phyloP scores from a whole-genome alignment of 2,113 vertebrate genomes.

The Coregonus clupeaformis region DNA sequence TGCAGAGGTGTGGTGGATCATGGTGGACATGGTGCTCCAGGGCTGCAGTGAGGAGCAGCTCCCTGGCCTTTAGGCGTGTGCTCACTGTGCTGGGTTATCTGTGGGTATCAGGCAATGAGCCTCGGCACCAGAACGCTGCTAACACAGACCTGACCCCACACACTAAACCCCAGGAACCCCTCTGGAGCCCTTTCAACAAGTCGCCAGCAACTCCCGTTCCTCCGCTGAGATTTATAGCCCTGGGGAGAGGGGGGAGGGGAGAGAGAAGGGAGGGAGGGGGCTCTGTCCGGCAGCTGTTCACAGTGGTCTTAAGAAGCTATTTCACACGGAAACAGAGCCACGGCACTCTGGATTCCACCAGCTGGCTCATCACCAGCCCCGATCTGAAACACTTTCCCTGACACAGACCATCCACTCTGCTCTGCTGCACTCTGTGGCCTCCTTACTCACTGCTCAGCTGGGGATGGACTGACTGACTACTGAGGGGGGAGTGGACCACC shows the following conservation, averaged over 20 bases:
- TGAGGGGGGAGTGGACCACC: background rate
- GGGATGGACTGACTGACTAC: background rate
- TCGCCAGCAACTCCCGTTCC: slow-evolving; percentile 66
- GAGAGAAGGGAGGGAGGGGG: slow-evolving; percentile 20
- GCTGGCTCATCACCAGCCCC: slow-evolving; percentile 62
- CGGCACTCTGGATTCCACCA: slow-evolving; percentile 67
- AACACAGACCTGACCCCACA: slow-evolving; percentile 69
- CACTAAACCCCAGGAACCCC: slow-evolving; percentile 67
- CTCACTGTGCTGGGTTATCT: slow-evolving; percentile 52
- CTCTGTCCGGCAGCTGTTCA: slow-evolving; percentile 80
- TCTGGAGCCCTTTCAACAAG: slow-evolving; percentile 73
- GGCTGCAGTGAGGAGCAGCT: slow-evolving; percentile 25
- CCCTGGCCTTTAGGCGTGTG: slow-evolving; percentile 32
- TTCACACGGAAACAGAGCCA: slow-evolving; percentile 75
- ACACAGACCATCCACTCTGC: slow-evolving; percentile 39
- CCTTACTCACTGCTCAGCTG: background rate
- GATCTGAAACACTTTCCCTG: slow-evolving; percentile 56
- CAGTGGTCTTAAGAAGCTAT: slow-evolving; percentile 74
- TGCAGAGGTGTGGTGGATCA: slow-evolving; percentile 26
- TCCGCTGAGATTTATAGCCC: slow-evolving; percentile 75
- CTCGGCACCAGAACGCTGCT: slow-evolving; percentile 45
- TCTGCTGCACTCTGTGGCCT: slow-evolving; percentile 25
- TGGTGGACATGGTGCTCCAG: slow-evolving; percentile 12
- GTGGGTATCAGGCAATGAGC: slow-evolving; percentile 46
- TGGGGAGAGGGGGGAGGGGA: slow-evolving; percentile 13